Evolutionary conservation across 2,888 invertebrate genomes (phyloP).

Genomic region (Electrophaes corylata): DNA sequence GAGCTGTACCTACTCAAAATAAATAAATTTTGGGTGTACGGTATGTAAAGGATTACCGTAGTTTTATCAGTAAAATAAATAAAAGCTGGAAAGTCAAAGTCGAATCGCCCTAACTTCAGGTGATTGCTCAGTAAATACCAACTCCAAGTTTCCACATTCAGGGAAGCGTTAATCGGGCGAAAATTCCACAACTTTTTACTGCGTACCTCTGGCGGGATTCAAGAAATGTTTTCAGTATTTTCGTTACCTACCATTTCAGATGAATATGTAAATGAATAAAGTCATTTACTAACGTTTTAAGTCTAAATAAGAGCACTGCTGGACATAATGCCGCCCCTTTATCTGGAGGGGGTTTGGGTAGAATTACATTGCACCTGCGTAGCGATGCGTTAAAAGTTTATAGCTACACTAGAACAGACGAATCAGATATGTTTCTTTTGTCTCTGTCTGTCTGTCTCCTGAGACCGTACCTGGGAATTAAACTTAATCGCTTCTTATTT

Average conservation of each 20-base stretch:
- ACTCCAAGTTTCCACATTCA: constrained; percentile 35
- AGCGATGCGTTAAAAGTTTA: too few species aligned
- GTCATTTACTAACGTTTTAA: background rate
- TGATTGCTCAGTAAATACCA: constrained; percentile 27
- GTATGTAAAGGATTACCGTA: background rate
- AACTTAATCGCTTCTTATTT: background rate
- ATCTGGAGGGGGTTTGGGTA: too few species aligned
- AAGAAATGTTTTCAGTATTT: constrained; percentile 7
- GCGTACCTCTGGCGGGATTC: constrained; percentile 24
- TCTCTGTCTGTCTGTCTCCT: too few species aligned
- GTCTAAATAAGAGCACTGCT: too few species aligned
- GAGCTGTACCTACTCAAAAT: background rate
- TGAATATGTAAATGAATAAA: constrained; percentile 1
- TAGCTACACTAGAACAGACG: too few species aligned
- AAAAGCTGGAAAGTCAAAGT: constrained; percentile 17
- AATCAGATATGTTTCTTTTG: too few species aligned
- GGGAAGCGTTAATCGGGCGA: constrained; percentile 34
- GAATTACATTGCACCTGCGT: too few species aligned
- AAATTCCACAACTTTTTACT: constrained; percentile 36
- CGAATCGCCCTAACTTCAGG: constrained; percentile 14
- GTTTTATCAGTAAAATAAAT: constrained; percentile 21
- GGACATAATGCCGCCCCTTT: too few species aligned
- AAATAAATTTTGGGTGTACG: background rate
- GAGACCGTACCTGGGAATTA: too few species aligned
- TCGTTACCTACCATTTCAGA: background rate